Conservation (phyloP, 2,113 vertebrate species). For the Ochotona curzoniae region DNA sequence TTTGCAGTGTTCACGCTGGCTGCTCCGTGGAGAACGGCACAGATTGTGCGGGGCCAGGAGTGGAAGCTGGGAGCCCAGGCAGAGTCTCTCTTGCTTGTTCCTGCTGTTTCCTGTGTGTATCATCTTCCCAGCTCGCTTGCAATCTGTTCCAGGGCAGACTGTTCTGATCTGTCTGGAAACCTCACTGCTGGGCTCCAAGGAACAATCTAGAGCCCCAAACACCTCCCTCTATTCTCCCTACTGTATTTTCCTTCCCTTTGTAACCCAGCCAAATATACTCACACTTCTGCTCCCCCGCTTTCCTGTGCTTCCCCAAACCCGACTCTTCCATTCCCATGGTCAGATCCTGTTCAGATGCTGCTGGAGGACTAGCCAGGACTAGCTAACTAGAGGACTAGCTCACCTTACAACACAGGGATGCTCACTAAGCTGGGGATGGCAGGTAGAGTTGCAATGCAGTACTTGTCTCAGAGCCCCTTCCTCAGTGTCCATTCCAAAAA, state of each 20-base stretch:
- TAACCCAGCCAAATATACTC: not conserved
- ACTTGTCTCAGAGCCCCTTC: not conserved
- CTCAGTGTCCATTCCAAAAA: not conserved
- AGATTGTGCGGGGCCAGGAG: constrained; percentile 10
- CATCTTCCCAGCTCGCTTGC: not conserved
- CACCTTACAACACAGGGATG: not conserved
- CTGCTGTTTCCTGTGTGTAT: not conserved
- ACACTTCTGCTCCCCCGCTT: not conserved
- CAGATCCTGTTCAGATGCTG: not conserved
- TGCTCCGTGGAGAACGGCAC: constrained; percentile 9
- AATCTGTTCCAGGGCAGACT: constrained; percentile 67
- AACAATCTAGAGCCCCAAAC: constrained; percentile 16
- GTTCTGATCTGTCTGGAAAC: constrained; percentile 61
- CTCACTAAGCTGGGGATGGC: not conserved
- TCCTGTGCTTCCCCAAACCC: not conserved
- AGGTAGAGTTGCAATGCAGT: not conserved
- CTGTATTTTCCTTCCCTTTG: constrained; percentile 4
- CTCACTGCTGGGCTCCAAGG: constrained; percentile 52
- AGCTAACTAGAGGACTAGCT: not conserved
- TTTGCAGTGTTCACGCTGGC: not conserved
- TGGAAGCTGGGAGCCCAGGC: constrained; percentile 27
- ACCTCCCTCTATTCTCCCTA: not conserved
- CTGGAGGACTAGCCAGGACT: fast-evolving
- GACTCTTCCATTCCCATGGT: not conserved
- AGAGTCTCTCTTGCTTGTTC: constrained; percentile 31